Evolutionary conservation across 92 coral and sea anemone species (phyloP), one percentile per base, ranked within the genome.

Genomic region (Siderastrea siderea): DNA sequence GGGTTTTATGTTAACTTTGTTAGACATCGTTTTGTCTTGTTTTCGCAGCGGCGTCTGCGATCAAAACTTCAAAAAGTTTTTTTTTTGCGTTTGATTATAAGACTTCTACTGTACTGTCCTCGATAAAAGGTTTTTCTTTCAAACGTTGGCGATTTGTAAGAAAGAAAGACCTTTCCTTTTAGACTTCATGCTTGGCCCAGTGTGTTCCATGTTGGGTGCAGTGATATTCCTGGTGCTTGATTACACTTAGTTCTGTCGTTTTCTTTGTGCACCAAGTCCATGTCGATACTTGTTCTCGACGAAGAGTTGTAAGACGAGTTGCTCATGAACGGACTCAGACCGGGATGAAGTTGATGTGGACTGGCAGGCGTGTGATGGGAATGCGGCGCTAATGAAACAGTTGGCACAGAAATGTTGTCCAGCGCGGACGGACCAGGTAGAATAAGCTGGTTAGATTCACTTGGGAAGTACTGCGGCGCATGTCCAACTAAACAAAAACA

Each of bases 151-250:
- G 5, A 7, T 63, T 48, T 64, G 7, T 79, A 47, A 4, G 71
- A 19, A 6, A 47, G n/a, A 4, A 50, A 62, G 63, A 48, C 70
- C 4, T 47, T 43, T 17, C 61, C 17, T 79, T 49, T 43, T 58
- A 64, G 0, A 47, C 47, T 16, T 81, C 52, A 91, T 50, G 94
- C 94, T 44, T 95, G 98, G 10, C 94, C 86, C 6, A 93, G 90
- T 5, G 94, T 80, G 77, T 88, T 95, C 96, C 96, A 93, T 0
- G 93, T 67, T 4, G 96, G 91, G n/a, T 93, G 98, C 44, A 95
- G 89, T 48, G 95, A 79, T 26, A 91, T 71, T 47, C 93, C 89
- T 11, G 95, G 88, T 15, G 91, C 86, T 86, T 95, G 98, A 49
- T 91, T 86, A 59, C 84, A 87, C 54, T 95, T 95, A 8, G 98